Evolutionary conservation across 2,113 vertebrate genomes (phyloP).

Genomic region (Vireo altiloquus): DNA sequence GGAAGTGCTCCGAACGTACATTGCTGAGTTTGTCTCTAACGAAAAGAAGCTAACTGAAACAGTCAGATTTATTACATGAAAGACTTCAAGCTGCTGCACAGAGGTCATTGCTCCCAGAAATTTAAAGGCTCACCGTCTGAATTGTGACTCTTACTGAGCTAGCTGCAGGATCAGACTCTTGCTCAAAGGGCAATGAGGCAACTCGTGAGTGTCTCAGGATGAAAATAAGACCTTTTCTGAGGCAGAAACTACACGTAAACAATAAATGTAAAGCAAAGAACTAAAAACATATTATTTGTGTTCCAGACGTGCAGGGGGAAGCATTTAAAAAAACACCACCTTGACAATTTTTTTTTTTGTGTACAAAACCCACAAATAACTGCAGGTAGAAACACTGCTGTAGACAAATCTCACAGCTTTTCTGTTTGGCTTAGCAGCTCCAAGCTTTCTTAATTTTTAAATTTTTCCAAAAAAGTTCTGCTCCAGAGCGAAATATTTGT

Average conservation of each 20-base stretch:
- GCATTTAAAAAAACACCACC: neutral
- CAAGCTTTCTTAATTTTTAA: neutral
- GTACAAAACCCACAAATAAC: neutral
- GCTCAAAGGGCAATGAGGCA: neutral
- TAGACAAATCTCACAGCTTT: neutral
- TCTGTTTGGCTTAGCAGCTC: neutral
- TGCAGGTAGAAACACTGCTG: neutral
- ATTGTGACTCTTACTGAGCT: neutral
- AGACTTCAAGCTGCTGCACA: neutral
- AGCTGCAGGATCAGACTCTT: neutral
- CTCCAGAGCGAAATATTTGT: neutral
- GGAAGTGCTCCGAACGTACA: neutral
- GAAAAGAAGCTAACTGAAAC: neutral
- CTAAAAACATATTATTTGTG: neutral
- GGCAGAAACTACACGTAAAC: neutral
- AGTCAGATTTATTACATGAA: conserved; percentile 9
- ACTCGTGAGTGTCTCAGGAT: neutral
- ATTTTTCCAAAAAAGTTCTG: neutral
- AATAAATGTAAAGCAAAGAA: neutral
- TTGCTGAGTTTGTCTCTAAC: neutral
- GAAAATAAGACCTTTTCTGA: neutral
- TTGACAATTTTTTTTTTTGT: neutral
- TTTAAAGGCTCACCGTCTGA: neutral
- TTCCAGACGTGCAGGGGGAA: neutral
- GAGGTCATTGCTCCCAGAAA: neutral